A percentile compares a stretch with the other conserved stretches of the same genome.
Evolutionary conservation across 2,888 invertebrate genomes (phyloP).

Genomic region (Morinoia aosen): DNA sequence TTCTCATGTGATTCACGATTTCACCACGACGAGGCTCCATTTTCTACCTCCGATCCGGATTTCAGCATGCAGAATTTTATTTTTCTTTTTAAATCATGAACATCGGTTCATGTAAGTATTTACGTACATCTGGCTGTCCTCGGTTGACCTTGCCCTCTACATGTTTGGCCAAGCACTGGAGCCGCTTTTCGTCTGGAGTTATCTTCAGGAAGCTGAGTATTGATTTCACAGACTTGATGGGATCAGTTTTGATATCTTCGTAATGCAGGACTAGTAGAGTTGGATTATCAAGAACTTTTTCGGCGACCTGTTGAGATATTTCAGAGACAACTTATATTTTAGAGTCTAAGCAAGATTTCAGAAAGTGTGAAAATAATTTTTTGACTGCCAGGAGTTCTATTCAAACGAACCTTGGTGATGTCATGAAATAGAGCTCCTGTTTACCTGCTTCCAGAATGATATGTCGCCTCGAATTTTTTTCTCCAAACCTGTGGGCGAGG

Average conservation of each 20-base stretch:
- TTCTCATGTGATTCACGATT: no score
- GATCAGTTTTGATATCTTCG: constrained; percentile 69
- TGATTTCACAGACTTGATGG: neutral
- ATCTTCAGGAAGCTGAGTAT: constrained; percentile 48
- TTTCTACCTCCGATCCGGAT: neutral
- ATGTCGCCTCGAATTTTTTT: no score
- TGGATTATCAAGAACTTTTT: neutral
- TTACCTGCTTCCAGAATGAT: no score
- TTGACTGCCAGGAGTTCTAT: no score
- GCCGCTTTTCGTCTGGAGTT: neutral
- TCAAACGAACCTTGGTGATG: no score
- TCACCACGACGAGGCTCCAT: no score
- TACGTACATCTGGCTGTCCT: neutral
- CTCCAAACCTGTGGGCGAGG: no score
- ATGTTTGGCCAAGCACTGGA: constrained; percentile 44
- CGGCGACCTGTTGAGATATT: neutral
- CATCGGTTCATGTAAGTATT: neutral
- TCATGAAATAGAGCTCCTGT: no score
- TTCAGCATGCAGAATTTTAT: no score
- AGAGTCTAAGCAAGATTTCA: no score
- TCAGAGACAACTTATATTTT: no score
- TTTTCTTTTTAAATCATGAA: neutral
- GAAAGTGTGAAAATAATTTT: no score
- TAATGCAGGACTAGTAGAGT: constrained; percentile 69
- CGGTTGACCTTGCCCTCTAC: constrained; percentile 46